Percentiles rank a stretch among this genome's conserved stretches.
Conservation (phyloP, 2,113 vertebrate species). For the Narcine bancroftii region DNA sequence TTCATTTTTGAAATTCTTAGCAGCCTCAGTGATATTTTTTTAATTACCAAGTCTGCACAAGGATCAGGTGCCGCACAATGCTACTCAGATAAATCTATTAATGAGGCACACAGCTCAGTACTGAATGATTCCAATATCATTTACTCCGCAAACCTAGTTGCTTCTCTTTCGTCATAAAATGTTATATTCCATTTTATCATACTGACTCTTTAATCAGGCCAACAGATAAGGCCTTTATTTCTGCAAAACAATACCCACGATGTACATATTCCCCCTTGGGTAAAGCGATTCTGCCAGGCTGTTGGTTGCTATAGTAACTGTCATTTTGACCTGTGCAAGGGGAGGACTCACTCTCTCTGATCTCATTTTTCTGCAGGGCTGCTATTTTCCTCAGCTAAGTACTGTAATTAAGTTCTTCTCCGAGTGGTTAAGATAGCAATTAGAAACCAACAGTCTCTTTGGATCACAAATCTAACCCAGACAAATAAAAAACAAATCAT, state of each 20-base stretch:
- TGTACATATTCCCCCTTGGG: background rate
- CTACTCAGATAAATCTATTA: background rate
- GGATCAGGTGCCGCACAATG: background rate
- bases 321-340: background rate
- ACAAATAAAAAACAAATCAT: conserved; percentile 2
- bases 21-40: background rate
- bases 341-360: background rate
- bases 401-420: conserved; percentile 15
- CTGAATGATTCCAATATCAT: background rate
- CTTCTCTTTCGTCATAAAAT: background rate
- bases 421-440: conserved; percentile 17
- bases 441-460: background rate
- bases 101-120: background rate
- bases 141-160: background rate
- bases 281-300: background rate
- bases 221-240: background rate
- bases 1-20: background rate
- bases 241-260: background rate
- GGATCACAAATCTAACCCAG: background rate
- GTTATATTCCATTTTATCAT: background rate
- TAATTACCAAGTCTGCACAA: background rate
- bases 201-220: background rate
- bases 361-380: background rate
- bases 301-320: background rate
- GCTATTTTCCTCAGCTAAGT: background rate